Evolutionary conservation across 2,888 invertebrate species (phyloP).

Genomic region (Drosophila kanekoi): DNA sequence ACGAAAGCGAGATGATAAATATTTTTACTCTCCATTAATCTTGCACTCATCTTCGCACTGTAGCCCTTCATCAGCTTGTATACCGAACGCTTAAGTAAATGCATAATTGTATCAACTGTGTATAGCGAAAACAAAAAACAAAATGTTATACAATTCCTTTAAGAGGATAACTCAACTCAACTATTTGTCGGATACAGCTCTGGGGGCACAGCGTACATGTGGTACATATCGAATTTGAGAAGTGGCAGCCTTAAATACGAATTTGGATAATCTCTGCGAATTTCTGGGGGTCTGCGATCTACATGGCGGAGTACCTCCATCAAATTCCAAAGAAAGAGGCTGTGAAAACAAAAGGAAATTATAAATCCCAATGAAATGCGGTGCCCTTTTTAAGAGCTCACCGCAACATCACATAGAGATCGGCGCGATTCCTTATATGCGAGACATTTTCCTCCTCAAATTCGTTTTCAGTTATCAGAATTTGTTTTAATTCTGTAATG

Average conservation of each 20-base stretch:
- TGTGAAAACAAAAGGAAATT: neutral
- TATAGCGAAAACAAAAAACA: neutral
- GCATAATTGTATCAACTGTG: slow-evolving; percentile 73
- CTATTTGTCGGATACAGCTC: slow-evolving; percentile 76
- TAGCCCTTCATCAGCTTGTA: slow-evolving; percentile 65
- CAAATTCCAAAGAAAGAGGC: slow-evolving; percentile 72
- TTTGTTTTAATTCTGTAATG: slow-evolving; percentile 68
- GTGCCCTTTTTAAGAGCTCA: slow-evolving; percentile 23
- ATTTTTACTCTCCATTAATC: slow-evolving; percentile 36
- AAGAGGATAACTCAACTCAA: slow-evolving; percentile 39
- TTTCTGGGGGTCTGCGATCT: slow-evolving; percentile 52
- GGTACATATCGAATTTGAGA: slow-evolving; percentile 79
- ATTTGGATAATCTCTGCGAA: slow-evolving; percentile 71
- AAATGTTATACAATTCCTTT: neutral
- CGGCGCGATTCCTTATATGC: slow-evolving; percentile 72
- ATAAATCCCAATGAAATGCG: too few species aligned
- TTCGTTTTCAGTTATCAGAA: slow-evolving; percentile 55
- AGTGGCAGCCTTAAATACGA: slow-evolving; percentile 80
- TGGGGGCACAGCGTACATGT: slow-evolving; percentile 74
- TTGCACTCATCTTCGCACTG: slow-evolving; percentile 23
- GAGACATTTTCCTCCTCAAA: slow-evolving; percentile 54
- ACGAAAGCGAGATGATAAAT: slow-evolving; percentile 70
- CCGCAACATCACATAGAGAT: slow-evolving; percentile 78
- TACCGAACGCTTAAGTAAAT: slow-evolving; percentile 69
- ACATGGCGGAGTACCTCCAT: slow-evolving; percentile 80